A percentile compares a stretch with the other conserved stretches of the same genome.
Evolutionary conservation across 2,113 vertebrate species (phyloP).

Genomic region (Malurus cyaneus): DNA sequence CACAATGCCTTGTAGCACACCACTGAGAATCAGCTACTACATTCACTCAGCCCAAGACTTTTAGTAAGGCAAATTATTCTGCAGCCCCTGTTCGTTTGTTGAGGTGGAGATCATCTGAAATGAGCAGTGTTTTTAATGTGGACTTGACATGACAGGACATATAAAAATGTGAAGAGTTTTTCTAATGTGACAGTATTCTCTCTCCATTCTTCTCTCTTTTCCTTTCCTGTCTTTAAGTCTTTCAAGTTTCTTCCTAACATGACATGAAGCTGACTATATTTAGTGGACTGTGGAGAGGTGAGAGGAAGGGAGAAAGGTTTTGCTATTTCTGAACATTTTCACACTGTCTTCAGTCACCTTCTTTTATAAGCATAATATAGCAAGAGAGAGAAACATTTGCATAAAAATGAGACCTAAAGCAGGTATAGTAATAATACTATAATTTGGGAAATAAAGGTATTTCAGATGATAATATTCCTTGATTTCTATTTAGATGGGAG

Average conservation of each 20-base stretch:
- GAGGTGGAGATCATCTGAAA: conserved; percentile 33
- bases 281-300: background rate
- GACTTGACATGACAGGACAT: background rate
- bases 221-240: background rate
- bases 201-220: background rate
- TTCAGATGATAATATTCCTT: background rate
- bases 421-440: background rate
- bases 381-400: background rate
- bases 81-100: background rate
- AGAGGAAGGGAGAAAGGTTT: background rate
- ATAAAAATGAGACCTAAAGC: background rate
- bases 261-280: background rate
- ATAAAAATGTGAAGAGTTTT: background rate
- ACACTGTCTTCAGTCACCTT: background rate
- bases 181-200: background rate
- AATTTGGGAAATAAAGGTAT: background rate
- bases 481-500: background rate
- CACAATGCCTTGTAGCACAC: conserved; percentile 37
- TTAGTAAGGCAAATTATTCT: conserved; percentile 36
- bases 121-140: background rate
- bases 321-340: background rate
- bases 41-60: conserved; percentile 3
- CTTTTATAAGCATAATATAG: background rate
- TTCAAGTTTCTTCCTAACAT: background rate
- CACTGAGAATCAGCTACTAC: conserved; percentile 46